Evolutionary conservation across 2,888 invertebrate species (phyloP).

Genomic region (Coelinius sp.): DNA sequence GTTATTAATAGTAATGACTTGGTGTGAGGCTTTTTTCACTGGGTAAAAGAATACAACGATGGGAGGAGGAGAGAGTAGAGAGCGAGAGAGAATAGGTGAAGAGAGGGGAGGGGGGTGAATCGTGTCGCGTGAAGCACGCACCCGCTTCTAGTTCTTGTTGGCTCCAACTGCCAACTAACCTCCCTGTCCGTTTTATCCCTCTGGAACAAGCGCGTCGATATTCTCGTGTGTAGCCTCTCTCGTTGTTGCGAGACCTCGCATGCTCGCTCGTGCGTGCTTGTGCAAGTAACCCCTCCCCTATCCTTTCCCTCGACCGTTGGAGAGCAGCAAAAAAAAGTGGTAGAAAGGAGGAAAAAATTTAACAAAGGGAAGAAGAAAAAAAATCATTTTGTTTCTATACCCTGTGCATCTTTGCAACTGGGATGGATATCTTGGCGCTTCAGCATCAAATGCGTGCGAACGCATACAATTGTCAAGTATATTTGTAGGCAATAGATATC

Average conservation of each 20-base stretch:
- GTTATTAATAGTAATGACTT: constrained; percentile 65
- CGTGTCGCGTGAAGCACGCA: constrained; percentile 65
- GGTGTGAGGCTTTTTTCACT: constrained; percentile 55
- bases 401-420: constrained; percentile 16
- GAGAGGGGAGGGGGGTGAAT: constrained; percentile 41
- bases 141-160: constrained; percentile 45
- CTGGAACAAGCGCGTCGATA: constrained; percentile 31
- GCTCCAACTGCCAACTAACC: constrained; percentile 19
- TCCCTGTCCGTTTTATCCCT: constrained; percentile 29
- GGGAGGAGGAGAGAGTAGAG: constrained; percentile 38
- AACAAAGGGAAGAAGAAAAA: constrained; percentile 2
- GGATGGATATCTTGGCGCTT: constrained; percentile 33
- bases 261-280: constrained; percentile 26
- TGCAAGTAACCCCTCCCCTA: neutral
- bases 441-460: neutral
- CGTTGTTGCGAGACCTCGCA: constrained; percentile 11
- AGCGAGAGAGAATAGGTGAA: constrained; percentile 11
- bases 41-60: constrained; percentile 5
- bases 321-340: neutral
- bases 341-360: neutral
- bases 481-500: constrained; percentile 54
- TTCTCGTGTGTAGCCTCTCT: constrained; percentile 17
- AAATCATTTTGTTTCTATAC: neutral
- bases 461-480: constrained; percentile 38
- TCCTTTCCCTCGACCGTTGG: neutral